These are phyloP conservation scores for Enteromius mattozi DNA, from an alignment of 2,797 vertebrate species.

Conservation along the genomic window DNA sequence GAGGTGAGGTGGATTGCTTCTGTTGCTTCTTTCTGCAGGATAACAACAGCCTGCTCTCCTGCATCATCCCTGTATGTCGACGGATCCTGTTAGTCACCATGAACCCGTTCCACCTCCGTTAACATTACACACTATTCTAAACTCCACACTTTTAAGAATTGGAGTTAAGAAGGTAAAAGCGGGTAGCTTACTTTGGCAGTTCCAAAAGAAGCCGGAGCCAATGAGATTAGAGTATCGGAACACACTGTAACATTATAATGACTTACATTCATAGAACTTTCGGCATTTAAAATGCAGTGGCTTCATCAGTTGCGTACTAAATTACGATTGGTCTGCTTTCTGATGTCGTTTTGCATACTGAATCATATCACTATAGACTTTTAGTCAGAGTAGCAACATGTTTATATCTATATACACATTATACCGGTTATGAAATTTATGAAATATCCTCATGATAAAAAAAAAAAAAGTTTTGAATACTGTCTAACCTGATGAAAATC, in stretches of 20 bases:
- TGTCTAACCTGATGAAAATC: neutral
- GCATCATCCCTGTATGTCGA: slow-evolving; percentile 16
- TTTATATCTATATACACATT: no score
- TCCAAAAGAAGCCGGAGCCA: neutral
- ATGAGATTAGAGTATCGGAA: neutral
- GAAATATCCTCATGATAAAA: no score
- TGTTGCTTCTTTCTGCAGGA: slow-evolving; percentile 35
- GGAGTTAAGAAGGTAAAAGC: neutral
- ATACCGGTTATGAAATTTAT: no score
- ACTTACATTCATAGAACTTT: neutral
- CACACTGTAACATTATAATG: neutral
- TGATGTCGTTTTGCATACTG: neutral
- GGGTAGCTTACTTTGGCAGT: neutral
- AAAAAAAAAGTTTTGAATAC: no score
- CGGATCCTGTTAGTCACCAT: slow-evolving; percentile 4
- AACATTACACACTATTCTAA: neutral
- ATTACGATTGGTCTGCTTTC: neutral
- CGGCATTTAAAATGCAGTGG: neutral
- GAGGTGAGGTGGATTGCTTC: slow-evolving; percentile 32
- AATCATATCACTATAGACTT: neutral
- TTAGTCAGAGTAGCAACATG: no score
- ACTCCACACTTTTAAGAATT: neutral
- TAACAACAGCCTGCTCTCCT: slow-evolving; percentile 13
- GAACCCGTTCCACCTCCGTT: neutral
- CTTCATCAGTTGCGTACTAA: neutral